Evolutionary conservation across 2,888 invertebrate genomes (phyloP).

Genomic region (Cosmia pyralina): DNA sequence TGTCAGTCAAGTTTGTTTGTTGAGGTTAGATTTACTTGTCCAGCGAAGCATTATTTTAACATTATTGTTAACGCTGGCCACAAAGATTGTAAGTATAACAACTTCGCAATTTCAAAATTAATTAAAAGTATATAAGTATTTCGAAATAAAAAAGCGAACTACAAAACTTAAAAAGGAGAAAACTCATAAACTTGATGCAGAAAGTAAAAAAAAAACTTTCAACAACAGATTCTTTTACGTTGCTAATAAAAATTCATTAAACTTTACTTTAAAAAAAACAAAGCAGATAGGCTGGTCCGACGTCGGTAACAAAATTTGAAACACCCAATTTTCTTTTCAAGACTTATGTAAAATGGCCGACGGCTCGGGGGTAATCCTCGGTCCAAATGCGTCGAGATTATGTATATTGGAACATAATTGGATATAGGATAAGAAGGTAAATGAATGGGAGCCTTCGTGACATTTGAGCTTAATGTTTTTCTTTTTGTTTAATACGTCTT

Average conservation of each 20-base stretch:
- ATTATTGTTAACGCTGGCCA: not conserved
- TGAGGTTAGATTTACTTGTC: too few species aligned
- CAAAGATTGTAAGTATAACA: not conserved
- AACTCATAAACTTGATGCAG: slow-evolving; percentile 36
- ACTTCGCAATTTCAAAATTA: not conserved
- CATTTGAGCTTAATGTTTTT: slow-evolving; percentile 41
- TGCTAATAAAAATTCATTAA: slow-evolving; percentile 62
- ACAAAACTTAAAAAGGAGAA: slow-evolving; percentile 25
- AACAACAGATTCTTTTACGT: slow-evolving; percentile 31
- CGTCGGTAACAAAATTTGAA: slow-evolving; percentile 57
- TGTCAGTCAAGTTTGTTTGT: slow-evolving; percentile 1
- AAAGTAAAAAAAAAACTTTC: slow-evolving; percentile 30
- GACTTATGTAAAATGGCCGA: slow-evolving; percentile 63
- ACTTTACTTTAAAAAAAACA: slow-evolving; percentile 47
- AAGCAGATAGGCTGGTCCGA: slow-evolving; percentile 24
- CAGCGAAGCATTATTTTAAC: not conserved
- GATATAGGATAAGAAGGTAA: slow-evolving; percentile 50
- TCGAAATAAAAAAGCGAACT: slow-evolving; percentile 10
- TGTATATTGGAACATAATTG: slow-evolving; percentile 63
- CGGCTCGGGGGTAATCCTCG: slow-evolving; percentile 48
- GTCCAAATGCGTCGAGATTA: slow-evolving; percentile 60
- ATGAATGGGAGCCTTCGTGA: slow-evolving; percentile 38
- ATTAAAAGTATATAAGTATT: slow-evolving; percentile 24
- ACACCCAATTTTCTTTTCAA: slow-evolving; percentile 64
- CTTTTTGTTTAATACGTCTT: slow-evolving; percentile 22